Percentiles rank a stretch among this genome's conserved stretches.
These are phyloP conservation scores for Drosophila ogumai DNA, from an alignment of 1,140 invertebrate genomes.

Conservation along the genomic window DNA sequence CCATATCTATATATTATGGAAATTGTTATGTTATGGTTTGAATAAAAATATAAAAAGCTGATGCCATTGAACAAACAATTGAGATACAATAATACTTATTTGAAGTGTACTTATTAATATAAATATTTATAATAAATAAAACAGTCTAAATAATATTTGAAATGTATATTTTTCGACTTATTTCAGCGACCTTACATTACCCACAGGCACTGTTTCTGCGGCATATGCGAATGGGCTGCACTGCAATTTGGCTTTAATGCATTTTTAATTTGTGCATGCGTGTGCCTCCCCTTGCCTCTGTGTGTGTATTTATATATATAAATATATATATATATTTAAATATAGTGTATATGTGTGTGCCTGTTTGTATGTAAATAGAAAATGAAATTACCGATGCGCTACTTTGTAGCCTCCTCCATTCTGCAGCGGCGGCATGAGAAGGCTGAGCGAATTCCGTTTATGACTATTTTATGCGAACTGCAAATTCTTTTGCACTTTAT, in stretches of 20 bases:
- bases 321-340: background rate
- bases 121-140: background rate
- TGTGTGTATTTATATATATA: background rate
- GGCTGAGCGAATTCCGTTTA: conserved; percentile 52
- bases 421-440: conserved; percentile 20
- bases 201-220: conserved; percentile 1
- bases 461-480: conserved; percentile 62
- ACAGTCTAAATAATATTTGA: background rate
- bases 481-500: conserved; percentile 56
- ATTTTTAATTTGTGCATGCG: conserved; percentile 52
- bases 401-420: conserved; percentile 48
- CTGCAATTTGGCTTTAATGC: conserved; percentile 61
- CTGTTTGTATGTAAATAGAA: conserved; percentile 54
- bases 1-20: too few relatives aligned
- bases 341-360: too few relatives aligned
- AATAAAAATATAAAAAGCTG: too few relatives aligned
- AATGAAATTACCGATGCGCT: conserved; percentile 56
- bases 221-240: conserved; percentile 21
- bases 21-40: too few relatives aligned
- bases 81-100: too few relatives aligned
- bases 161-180: background rate
- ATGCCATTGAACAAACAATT: too few relatives aligned
- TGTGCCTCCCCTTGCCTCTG: conserved; percentile 11
- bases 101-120: too few relatives aligned
- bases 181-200: background rate